Base-by-base conservation (phyloP, 53 echinoderm and acorn worm genomes). In the Paracentrotus lividus region DNA sequence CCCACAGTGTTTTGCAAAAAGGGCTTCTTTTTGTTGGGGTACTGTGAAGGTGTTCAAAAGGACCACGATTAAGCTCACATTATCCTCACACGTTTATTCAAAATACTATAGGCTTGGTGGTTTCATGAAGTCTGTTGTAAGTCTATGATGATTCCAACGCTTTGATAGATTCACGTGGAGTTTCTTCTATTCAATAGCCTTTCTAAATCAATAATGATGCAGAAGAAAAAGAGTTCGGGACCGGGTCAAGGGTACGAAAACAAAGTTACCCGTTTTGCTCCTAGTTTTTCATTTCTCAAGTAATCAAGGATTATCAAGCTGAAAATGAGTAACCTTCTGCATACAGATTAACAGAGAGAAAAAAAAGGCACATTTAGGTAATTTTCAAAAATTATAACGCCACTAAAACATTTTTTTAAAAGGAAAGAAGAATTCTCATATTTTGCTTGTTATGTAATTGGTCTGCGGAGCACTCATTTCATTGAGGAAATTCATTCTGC, bases 141-240 rank as follows among this genome's bases (percentile, higher is more conserved):
- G n/a, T n/a, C n/a, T n/a, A n/a, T n/a, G n/a, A n/a, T n/a, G n/a
- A n/a, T n/a, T n/a, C n/a, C n/a, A 81, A 81, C 81, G 47, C 45
- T 47, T 45, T 81, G 47, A 47, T 47, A 47, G 81, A 81, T 81
- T 81, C 81, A 81, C 81, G 81, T 81, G 81, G 81, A 81, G 81
- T 45, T 47, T 6, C 10, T 47, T 47, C n/a, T n/a, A 81, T n/a
- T n/a, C 81, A 81, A 81, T 81, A 43, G 24, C 21, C 42, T 77
- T n/a, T 45, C 44, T 24, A 47, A n/a, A 27, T 47, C 81, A 26
- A 42, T 76, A 76, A 20, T 76, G 38, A 76, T 36, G 20, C 76
- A 76, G 42, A 20, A 42, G 21, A 69, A 69, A 8, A 51, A 40
- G 27, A 40, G 76, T 64, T 42, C 76, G 36, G 42, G 18, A 42